phyloP scores from a whole-genome alignment of 2,113 vertebrate genomes.

The Felis chaus region DNA sequence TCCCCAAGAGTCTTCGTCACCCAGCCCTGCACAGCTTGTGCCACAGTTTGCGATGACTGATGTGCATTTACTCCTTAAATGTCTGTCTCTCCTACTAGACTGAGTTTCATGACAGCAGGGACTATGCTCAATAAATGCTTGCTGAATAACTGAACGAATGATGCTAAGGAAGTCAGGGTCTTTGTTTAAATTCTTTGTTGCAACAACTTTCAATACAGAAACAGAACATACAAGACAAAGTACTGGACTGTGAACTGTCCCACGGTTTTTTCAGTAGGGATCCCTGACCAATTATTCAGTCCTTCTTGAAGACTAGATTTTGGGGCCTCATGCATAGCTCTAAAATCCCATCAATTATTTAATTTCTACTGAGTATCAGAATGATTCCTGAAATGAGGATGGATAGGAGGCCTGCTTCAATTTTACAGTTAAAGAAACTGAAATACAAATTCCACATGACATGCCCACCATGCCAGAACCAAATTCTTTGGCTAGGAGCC shows the following conservation, averaged over 20 bases:
- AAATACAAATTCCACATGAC: constrained; percentile 2
- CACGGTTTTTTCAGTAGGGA: not conserved
- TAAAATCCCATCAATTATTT: constrained; percentile 26
- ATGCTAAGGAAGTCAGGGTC: not conserved
- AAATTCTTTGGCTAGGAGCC: constrained; percentile 14
- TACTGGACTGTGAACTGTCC: not conserved
- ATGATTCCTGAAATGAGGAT: not conserved
- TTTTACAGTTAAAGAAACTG: not conserved
- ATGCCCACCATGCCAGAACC: not conserved
- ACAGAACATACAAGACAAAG: not conserved
- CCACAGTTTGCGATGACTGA: not conserved
- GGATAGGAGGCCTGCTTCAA: not conserved
- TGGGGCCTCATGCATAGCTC: not conserved
- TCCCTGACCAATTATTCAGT: not conserved
- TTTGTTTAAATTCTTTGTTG: not conserved
- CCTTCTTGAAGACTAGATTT: not conserved
- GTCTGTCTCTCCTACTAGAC: not conserved
- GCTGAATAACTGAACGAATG: not conserved
- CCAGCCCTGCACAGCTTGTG: not conserved
- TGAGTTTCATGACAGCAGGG: not conserved
- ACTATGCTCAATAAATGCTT: not conserved
- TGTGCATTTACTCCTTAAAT: not conserved
- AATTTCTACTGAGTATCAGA: not conserved
- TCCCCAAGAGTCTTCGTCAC: too few species aligned
- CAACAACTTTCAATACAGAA: not conserved